Base-by-base conservation (phyloP, 1,140 invertebrate genomes). In the Meloidogyne floridensis region DNA sequence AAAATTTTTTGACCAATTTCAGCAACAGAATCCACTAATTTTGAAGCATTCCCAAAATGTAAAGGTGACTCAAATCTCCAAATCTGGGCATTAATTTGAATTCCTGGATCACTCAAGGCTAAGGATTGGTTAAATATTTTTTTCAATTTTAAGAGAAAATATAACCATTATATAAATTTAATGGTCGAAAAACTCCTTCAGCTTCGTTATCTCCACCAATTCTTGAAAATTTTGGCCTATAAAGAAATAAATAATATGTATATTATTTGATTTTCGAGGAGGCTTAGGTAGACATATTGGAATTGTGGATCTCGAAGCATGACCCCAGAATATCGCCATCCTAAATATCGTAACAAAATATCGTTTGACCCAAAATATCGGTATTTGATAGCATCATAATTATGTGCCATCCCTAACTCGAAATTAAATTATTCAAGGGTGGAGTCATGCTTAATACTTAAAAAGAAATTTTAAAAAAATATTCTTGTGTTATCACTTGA, bases 21-120 rank as follows among this genome's bases (percentile, higher is more conserved):
- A 56, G 13, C 32, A 75, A 80, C 18, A 42, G 13, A 59, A 2
- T 80, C 81, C 7, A 47, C 42, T 82, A 82, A 82, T 80, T 73
- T 82, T 18, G 71, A 47, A 42, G 51, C 43, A 73, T 82, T 82
- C 32, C 80, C 81, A 71, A 82, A 82, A 65, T 82, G 81, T 47
- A 82, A 82, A 11, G 80, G 81, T 20, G 81, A 18, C 53, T 71
- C 77, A 43, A 82, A 82, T 54, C 73, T 72, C 71, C 72, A 82
- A 54, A 82, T 74, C 75, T 59, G 47, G 42, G 71, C 59, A 82
- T 82, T 82, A 59, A 32, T 15, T 20, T 53, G 15, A 11, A 78
- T 15, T 32, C n/a, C 8, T 72, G n/a, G 42, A 72, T 53, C 20
- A 53, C 54, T 53, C 20, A 32, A 53, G n/a, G 18, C 74, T 51